These are phyloP conservation scores for Hymenopus coronatus DNA, from an alignment of 2,888 invertebrate species.

Conservation along the genomic window DNA sequence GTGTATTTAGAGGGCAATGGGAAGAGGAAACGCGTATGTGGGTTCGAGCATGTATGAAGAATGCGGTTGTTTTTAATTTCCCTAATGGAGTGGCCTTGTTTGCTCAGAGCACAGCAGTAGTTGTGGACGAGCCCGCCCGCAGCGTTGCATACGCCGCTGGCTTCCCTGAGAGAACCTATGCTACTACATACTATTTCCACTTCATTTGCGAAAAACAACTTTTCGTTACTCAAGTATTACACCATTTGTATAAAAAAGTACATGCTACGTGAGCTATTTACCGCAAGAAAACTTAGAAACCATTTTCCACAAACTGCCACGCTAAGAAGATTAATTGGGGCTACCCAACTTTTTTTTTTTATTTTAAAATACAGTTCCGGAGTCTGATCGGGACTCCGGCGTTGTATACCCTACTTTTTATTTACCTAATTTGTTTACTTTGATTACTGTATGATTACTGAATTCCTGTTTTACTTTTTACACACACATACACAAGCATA, in stretches of 20 bases:
- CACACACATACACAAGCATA: too few relatives aligned
- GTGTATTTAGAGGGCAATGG: not conserved
- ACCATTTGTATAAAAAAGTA: not conserved
- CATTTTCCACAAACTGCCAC: too few relatives aligned
- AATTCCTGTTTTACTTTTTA: too few relatives aligned
- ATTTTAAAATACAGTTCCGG: too few relatives aligned
- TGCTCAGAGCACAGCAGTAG: not conserved
- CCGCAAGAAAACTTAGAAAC: too few relatives aligned
- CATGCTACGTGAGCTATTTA: not conserved
- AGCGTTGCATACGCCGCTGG: not conserved
- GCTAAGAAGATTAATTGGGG: too few relatives aligned
- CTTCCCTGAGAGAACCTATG: not conserved
- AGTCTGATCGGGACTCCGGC: too few relatives aligned
- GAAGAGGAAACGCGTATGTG: not conserved
- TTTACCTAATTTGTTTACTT: too few relatives aligned
- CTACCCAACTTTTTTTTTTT: too few relatives aligned
- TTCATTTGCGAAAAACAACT: not conserved
- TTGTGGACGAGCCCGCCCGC: not conserved
- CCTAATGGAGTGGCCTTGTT: slow-evolving; percentile 21
- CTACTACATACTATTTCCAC: not conserved
- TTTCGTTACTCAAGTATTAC: not conserved
- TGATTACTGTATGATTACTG: too few relatives aligned
- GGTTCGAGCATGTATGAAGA: slow-evolving; percentile 10
- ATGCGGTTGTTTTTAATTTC: slow-evolving; percentile 21
- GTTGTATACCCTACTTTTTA: too few relatives aligned